Evolutionary conservation across 2,888 invertebrate species (phyloP).

Genomic region (Atethmia centrago): DNA sequence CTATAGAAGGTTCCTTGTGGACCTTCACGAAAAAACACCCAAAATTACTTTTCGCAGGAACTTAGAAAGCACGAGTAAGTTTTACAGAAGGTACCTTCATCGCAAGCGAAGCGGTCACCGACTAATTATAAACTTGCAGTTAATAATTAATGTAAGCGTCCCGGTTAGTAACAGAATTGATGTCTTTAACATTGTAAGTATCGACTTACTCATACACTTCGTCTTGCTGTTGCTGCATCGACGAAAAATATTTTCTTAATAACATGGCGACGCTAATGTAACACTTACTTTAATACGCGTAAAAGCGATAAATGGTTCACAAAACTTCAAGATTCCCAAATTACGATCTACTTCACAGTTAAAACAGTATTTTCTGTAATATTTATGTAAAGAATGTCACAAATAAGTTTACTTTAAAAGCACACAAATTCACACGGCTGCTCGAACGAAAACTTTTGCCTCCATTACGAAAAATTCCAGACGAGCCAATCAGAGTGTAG

Average conservation of each 20-base stretch:
- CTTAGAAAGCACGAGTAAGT: not conserved
- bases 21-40: too few species aligned
- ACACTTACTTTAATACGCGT: conserved; percentile 25
- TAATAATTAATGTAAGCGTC: not conserved
- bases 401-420: not conserved
- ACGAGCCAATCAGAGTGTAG: conserved; percentile 19
- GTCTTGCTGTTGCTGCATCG: conserved; percentile 70
- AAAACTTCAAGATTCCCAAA: conserved; percentile 2
- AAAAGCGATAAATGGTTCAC: not conserved
- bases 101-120: not conserved
- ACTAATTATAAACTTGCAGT: conserved; percentile 10
- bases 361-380: not conserved
- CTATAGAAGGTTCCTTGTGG: not conserved
- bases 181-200: conserved; percentile 7
- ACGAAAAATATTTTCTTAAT: conserved; percentile 78
- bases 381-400: not conserved
- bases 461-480: conserved; percentile 26
- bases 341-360: not conserved
- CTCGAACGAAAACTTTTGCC: conserved; percentile 40
- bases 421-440: not conserved
- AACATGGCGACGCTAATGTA: conserved; percentile 61
- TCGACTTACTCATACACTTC: conserved; percentile 67
- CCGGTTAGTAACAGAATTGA: conserved; percentile 4
- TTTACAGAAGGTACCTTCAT: not conserved
- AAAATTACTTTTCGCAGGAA: not conserved